A percentile compares a stretch with the other conserved stretches of the same genome.
phyloP scores from a whole-genome alignment of 2,797 vertebrate species.

The Meriones psammophilus region DNA sequence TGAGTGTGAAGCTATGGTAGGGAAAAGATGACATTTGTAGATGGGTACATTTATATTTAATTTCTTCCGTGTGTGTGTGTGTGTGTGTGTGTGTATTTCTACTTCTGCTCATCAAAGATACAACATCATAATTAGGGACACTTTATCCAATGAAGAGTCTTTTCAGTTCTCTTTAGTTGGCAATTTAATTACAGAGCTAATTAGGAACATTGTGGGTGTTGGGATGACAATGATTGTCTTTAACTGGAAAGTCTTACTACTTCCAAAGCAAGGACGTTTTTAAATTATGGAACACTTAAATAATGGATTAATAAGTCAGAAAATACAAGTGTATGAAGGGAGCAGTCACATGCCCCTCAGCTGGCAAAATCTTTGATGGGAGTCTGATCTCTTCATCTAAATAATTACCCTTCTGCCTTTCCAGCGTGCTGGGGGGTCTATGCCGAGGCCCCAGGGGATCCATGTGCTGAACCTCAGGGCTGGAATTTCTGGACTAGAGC shows the following conservation, averaged over 20 bases:
- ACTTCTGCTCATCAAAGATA: constrained; percentile 77
- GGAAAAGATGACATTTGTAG: constrained; percentile 82
- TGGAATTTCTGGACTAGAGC: constrained; percentile 56
- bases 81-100: constrained; percentile 73
- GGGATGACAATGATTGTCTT: constrained; percentile 78
- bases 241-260: constrained; percentile 83
- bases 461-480: constrained; percentile 37
- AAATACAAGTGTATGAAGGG: constrained; percentile 56
- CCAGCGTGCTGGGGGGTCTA: constrained; percentile 27
- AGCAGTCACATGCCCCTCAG: constrained; percentile 60
- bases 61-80: constrained; percentile 67
- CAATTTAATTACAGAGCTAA: constrained; percentile 84
- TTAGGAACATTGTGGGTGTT: constrained; percentile 82
- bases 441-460: constrained; percentile 24
- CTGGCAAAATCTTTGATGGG: constrained; percentile 53
- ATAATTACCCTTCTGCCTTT: constrained; percentile 64
- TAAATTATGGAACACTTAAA: constrained; percentile 77
- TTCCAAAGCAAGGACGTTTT: constrained; percentile 71
- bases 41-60: constrained; percentile 79
- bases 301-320: constrained; percentile 78
- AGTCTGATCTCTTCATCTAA: constrained; percentile 64
- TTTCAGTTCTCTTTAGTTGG: constrained; percentile 81
- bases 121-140: constrained; percentile 81
- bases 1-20: constrained; percentile 64
- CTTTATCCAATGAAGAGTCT: constrained; percentile 76